phyloP scores from a whole-genome alignment of 37 sponge, comb jelly and placozoan species.

The Lycopodina hypogea region DNA sequence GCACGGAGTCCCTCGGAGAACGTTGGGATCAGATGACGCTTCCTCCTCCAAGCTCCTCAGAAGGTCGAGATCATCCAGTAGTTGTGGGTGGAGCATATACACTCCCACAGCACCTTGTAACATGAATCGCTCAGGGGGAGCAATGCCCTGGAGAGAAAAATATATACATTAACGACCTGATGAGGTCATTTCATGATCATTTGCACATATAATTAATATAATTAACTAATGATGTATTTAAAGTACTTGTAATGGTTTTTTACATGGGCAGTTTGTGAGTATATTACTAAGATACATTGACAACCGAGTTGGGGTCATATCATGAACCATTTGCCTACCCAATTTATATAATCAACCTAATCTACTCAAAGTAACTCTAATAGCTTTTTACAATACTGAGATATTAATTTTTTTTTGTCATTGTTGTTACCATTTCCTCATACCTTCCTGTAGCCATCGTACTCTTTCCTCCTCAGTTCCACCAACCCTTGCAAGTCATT shows the following conservation, averaged over 20 bases:
- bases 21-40: slow-evolving; percentile 75
- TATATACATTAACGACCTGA: neutral
- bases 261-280: too few relatives aligned
- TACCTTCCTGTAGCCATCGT: slow-evolving; percentile 69
- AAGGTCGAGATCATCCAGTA: slow-evolving; percentile 79
- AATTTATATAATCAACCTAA: too few relatives aligned
- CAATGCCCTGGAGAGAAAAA: slow-evolving; percentile 44
- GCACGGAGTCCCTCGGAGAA: slow-evolving; percentile 71
- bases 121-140: slow-evolving; percentile 86
- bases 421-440: neutral
- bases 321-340: too few relatives aligned
- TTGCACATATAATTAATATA: too few relatives aligned
- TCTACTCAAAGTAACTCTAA: too few relatives aligned
- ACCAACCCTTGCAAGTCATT: slow-evolving; percentile 70
- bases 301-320: too few relatives aligned
- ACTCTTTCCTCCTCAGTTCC: slow-evolving; percentile 70
- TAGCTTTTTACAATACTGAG: too few relatives aligned
- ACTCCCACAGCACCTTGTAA: slow-evolving; percentile 60
- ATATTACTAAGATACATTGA: too few relatives aligned
- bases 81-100: slow-evolving; percentile 59
- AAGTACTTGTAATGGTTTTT: too few relatives aligned
- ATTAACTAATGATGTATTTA: too few relatives aligned
- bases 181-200: too few relatives aligned
- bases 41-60: slow-evolving; percentile 64
- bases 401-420: neutral